Conservation (phyloP, 2,888 invertebrate species). For the Pterobdella sp. region DNA sequence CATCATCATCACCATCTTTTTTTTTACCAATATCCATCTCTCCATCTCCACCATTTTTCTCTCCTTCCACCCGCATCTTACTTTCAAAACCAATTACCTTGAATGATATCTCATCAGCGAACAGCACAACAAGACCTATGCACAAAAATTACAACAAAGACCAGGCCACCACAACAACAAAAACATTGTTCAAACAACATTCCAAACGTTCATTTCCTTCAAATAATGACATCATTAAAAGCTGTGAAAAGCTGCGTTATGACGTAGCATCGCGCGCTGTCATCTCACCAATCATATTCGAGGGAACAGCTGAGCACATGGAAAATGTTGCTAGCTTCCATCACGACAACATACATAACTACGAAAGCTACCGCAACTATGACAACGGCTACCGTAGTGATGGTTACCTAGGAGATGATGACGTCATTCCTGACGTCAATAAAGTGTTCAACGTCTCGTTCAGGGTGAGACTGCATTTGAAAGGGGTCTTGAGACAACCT, state of each 20-base stretch:
- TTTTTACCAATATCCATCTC: background rate
- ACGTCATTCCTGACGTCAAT: background rate
- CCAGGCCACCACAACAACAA: background rate
- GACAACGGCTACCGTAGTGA: background rate
- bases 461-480: constrained; percentile 22
- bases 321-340: constrained; percentile 3
- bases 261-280: constrained; percentile 28
- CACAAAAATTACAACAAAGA: background rate
- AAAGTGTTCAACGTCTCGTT: constrained; percentile 29
- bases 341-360: background rate
- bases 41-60: background rate
- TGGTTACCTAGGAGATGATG: background rate
- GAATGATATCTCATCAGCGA: no score
- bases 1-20: background rate
- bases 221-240: background rate
- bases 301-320: constrained; percentile 21
- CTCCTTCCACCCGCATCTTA: background rate
- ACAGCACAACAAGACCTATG: no score
- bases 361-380: background rate
- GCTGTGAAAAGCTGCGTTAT: constrained; percentile 18
- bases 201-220: background rate
- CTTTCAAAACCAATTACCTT: background rate
- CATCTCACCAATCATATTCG: constrained; percentile 25
- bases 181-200: background rate
- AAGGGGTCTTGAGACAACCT: constrained; percentile 21